Evolutionary conservation across 2,797 vertebrate genomes (phyloP), one percentile per base, ranked within the genome.

Genomic region (Okamejei kenojei): DNA sequence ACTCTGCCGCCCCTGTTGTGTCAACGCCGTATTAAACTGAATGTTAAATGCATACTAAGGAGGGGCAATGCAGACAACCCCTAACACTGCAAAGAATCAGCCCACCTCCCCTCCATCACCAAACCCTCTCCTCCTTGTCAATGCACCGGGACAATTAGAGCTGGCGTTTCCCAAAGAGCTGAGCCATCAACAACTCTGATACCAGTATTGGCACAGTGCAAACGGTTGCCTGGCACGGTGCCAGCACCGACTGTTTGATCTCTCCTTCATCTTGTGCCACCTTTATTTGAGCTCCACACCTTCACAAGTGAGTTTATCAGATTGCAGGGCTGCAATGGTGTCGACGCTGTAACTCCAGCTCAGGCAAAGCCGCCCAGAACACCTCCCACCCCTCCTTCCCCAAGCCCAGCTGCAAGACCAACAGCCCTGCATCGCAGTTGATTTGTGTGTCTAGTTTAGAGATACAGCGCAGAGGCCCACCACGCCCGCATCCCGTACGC

Each of bases 261-360:
- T 88, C 7, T 63, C 63, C 63, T 88, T 88, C n/a, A 88, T 88
- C 84, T 68, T 68, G 84, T 88, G 63, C 61, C 84, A 68, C 63
- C 26, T 88, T 45, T 88, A 88, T 68, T 68, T 68, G 63, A 68
- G 17, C 84, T 35, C n/a, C 63, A 68, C 61, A 88, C 61, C 32
- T 88, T 88, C 63, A 65, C 84, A 65, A 68, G 65, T 88, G 84
- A 7, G 61, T 68, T 88, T 68, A 88, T 65, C 17, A 35, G 61
- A 88, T 88, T 88, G n/a, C 61, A 21, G 63, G 63, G 68, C 35
- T 88, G 84, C n/a, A 35, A 32, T 65, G 63, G n/a, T 88, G 84
- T 68, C 63, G 29, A 58, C 29, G 13, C 29, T 86, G 82, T 86
- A 65, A 86, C 13, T 29, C 68, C 29, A 88, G 32, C 65, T 63